Conservation (phyloP, 2,888 invertebrate genomes). For the Reticulitermes lucifugus region DNA sequence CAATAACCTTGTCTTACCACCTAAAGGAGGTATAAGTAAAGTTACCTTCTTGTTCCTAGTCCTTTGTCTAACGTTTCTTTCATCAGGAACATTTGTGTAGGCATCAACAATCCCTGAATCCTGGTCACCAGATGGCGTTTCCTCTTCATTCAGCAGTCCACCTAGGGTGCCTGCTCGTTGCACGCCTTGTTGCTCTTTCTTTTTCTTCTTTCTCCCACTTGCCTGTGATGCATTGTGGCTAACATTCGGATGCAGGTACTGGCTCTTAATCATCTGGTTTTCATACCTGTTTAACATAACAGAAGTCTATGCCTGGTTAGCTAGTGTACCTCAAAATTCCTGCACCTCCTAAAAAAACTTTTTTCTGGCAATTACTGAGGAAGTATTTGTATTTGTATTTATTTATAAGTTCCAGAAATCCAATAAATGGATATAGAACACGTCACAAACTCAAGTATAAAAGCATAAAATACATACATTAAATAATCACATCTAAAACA, state of each 20-base stretch:
- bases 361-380: neutral
- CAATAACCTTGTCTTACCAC: neutral
- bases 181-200: neutral
- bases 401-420: too few relatives aligned
- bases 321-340: neutral
- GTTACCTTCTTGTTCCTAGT: conserved; percentile 22
- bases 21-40: neutral
- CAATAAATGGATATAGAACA: too few relatives aligned
- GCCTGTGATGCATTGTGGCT: conserved; percentile 23
- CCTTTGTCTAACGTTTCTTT: neutral
- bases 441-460: too few relatives aligned
- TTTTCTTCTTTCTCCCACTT: conserved; percentile 14
- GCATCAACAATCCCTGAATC: conserved; percentile 43
- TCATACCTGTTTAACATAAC: conserved; percentile 9
- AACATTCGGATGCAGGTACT: conserved; percentile 18
- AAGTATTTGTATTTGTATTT: too few relatives aligned
- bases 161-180: conserved; percentile 2
- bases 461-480: too few relatives aligned
- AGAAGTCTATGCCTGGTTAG: too few relatives aligned
- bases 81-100: conserved; percentile 16
- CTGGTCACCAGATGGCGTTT: conserved; percentile 14
- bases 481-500: too few relatives aligned
- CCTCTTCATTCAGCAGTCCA: conserved; percentile 30
- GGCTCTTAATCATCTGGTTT: neutral
- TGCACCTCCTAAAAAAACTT: neutral